A percentile compares a stretch with the other conserved stretches of the same genome.
These are phyloP conservation scores for Protobothrops mucrosquamatus DNA, from an alignment of 2,113 vertebrate genomes.

Conservation along the genomic window DNA sequence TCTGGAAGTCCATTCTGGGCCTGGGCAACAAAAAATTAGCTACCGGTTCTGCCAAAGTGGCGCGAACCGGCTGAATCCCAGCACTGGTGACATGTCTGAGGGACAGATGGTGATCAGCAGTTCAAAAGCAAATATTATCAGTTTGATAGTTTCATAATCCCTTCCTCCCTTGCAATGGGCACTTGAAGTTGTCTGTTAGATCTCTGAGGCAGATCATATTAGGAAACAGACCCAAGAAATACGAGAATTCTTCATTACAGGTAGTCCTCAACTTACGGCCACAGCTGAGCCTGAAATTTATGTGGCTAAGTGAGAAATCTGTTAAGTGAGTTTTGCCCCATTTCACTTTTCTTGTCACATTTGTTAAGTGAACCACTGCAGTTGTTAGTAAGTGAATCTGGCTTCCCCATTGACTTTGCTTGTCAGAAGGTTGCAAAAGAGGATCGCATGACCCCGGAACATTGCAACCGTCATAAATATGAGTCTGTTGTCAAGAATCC, in stretches of 20 bases:
- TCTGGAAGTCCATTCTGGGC: no score
- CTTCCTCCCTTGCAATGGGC: not conserved
- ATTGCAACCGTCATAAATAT: not conserved
- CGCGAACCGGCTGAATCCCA: no score
- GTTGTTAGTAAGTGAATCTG: no score
- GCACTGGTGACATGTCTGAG: not conserved
- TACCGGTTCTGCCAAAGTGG: no score
- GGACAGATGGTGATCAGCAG: not conserved
- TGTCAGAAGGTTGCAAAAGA: not conserved
- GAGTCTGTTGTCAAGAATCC: not conserved
- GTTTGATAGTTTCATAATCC: not conserved
- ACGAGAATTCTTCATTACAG: not conserved
- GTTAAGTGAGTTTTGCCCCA: not conserved
- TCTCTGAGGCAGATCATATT: not conserved
- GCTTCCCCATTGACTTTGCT: no score
- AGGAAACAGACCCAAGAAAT: not conserved
- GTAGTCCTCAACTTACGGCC: not conserved
- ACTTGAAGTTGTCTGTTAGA: not conserved
- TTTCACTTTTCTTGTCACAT: not conserved
- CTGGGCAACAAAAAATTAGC: no score
- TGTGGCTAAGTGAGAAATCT: not conserved
- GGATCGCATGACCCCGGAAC: not conserved
- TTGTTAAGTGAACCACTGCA: no score
- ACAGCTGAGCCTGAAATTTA: not conserved
- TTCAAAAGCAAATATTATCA: not conserved